A percentile compares a stretch with the other conserved stretches of the same genome.
These are phyloP conservation scores for Eidolon helvum DNA, from an alignment of 2,113 vertebrate species.

Conservation along the genomic window DNA sequence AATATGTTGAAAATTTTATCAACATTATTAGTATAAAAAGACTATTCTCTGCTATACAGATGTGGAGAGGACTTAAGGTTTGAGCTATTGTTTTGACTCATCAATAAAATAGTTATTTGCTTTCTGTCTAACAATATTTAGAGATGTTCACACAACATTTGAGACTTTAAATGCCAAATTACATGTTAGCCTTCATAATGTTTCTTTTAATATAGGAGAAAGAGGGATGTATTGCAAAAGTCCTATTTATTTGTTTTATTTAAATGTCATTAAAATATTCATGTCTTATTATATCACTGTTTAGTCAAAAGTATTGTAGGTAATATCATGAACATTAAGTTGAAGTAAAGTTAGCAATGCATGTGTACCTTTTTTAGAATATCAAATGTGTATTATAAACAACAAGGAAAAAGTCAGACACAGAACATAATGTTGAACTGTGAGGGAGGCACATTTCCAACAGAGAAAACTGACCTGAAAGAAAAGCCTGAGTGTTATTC, in stretches of 20 bases:
- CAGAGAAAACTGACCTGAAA: neutral
- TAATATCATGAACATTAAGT: neutral
- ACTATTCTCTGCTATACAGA: neutral
- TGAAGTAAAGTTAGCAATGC: neutral
- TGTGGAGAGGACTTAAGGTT: neutral
- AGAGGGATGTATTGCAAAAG: neutral
- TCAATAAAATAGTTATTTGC: neutral
- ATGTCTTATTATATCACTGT: neutral
- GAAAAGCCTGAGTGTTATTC: neutral
- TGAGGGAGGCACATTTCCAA: neutral
- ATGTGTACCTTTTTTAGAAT: neutral
- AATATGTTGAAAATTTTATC: neutral
- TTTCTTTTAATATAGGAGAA: neutral
- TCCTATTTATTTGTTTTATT: neutral
- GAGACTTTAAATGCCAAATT: neutral
- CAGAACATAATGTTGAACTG: neutral
- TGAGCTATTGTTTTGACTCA: neutral
- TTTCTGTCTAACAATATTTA: neutral
- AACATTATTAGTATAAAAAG: neutral
- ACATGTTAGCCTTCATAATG: neutral
- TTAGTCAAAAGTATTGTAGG: neutral
- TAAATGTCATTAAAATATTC: neutral
- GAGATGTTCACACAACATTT: neutral
- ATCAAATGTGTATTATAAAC: neutral
- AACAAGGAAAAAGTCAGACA: neutral